Evolutionary conservation across 2,113 vertebrate genomes (phyloP), one percentile per base, ranked within the genome.

Genomic region (Heloderma charlesbogerti): DNA sequence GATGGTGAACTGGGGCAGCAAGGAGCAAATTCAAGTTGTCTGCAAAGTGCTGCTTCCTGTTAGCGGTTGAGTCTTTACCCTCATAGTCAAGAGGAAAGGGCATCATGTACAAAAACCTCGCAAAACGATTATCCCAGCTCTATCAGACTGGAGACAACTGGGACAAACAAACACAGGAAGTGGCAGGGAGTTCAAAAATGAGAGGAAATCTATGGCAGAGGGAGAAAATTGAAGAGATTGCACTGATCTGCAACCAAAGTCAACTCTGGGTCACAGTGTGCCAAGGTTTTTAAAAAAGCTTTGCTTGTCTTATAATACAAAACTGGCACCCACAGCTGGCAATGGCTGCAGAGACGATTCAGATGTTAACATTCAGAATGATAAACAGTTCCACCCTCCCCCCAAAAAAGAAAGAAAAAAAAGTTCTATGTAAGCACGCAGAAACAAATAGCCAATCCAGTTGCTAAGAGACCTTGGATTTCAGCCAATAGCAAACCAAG

Each of bases 111-210:
- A 96, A 97, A 63, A 96, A 92, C 87, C 81, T 45, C 87, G 89
- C 94, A 93, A 94, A 86, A 95, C 5, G 92, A 94, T 94, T 97
- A 94, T 96, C 96, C 93, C 0, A 86, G 96, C 95, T 95, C 91
- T 96, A 97, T 97, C 94, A 3, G 87, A 93, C 88, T 95, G 96
- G 96, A 97, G 97, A 97, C 97, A 95, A 95, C 91, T 78, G 96
- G 96, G 95, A 96, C 97, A 97, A 98, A 98, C 97, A 98, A 98
- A 97, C 96, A 95, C 96, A 98, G 98, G 97, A 98, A 98, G 97
- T 96, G 97, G 95, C 95, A 97, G 95, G 93, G 95, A 95, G 94
- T 90, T 93, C 90, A 95, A 95, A 96, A 95, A 94, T 0, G 0
- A 92, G 96, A 96, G 95, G 96, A 97, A 97, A 96, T 95, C 96